Evolutionary conservation across 2,888 invertebrate species (phyloP).

Genomic region (Hydraecia micacea): DNA sequence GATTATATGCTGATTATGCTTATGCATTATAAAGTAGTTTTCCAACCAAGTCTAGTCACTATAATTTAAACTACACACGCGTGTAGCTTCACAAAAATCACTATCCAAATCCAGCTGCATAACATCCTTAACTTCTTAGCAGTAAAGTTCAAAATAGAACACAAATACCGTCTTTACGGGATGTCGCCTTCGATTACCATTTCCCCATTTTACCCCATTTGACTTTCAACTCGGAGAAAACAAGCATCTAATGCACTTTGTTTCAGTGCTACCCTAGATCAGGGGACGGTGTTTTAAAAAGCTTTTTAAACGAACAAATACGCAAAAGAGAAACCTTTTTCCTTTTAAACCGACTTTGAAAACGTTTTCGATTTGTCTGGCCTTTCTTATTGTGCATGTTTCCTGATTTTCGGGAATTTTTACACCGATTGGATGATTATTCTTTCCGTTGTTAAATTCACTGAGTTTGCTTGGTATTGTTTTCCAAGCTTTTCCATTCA

Average conservation of each 20-base stretch:
- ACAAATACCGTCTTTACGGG: slow-evolving; percentile 2
- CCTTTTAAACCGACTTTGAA: slow-evolving; percentile 1
- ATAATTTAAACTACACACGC: not conserved
- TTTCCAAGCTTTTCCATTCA: not conserved
- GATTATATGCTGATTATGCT: not conserved
- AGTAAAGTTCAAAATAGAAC: slow-evolving; percentile 38
- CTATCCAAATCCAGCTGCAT: not conserved
- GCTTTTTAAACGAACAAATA: slow-evolving; percentile 41
- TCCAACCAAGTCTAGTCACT: not conserved
- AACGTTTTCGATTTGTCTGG: slow-evolving; percentile 4
- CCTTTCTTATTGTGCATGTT: not conserved
- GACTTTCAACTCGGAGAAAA: slow-evolving; percentile 49
- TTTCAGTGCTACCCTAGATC: slow-evolving; percentile 29
- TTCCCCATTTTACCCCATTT: slow-evolving; percentile 44
- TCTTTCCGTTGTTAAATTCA: not conserved
- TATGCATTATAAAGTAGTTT: not conserved
- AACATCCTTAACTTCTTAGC: not conserved
- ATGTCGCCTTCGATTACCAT: slow-evolving; percentile 46
- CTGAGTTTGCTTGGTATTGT: not conserved
- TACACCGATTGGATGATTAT: not conserved
- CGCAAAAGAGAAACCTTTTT: slow-evolving; percentile 1
- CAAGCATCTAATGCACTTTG: slow-evolving; percentile 59
- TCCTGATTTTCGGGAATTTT: not conserved
- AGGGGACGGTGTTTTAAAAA: slow-evolving; percentile 16
- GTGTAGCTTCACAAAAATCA: not conserved